A percentile compares a stretch with the other conserved stretches of the same genome.
phyloP scores from a whole-genome alignment of 2,797 vertebrate species.

The Podarcis siculus region DNA sequence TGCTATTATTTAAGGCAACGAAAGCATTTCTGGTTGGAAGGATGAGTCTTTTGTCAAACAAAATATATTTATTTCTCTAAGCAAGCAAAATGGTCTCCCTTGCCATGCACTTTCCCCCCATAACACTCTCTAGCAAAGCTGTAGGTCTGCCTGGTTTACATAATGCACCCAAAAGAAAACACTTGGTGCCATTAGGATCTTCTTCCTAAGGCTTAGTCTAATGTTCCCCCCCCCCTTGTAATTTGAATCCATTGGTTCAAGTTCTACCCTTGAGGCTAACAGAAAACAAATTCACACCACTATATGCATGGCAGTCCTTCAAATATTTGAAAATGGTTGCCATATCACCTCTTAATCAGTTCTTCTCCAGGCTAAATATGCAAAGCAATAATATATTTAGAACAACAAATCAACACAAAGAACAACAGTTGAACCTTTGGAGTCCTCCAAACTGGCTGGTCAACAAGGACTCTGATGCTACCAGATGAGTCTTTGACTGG shows the following conservation, averaged over 20 bases:
- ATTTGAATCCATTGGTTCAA: too few species aligned
- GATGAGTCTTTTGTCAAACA: not conserved
- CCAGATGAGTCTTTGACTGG: not conserved
- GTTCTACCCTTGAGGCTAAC: too few species aligned
- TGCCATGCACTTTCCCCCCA: not conserved
- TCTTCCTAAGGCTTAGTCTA: not conserved
- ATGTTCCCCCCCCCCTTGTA: too few species aligned
- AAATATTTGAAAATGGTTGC: too few species aligned
- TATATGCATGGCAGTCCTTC: too few species aligned
- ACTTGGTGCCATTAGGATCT: not conserved
- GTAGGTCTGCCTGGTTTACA: not conserved
- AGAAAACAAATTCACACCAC: too few species aligned
- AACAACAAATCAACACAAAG: not conserved
- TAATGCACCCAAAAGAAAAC: not conserved
- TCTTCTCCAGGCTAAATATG: too few species aligned
- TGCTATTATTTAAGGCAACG: not conserved
- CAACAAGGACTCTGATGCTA: not conserved
- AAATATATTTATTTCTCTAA: slow-evolving; percentile 9
- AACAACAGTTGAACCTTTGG: not conserved
- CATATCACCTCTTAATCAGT: too few species aligned
- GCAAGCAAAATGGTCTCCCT: not conserved
- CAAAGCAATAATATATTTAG: not conserved
- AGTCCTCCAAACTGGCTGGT: not conserved
- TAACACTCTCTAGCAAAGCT: not conserved
- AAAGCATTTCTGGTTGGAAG: slow-evolving; percentile 6